Conservation (phyloP, 2,888 invertebrate genomes). For the Spisula solida region DNA sequence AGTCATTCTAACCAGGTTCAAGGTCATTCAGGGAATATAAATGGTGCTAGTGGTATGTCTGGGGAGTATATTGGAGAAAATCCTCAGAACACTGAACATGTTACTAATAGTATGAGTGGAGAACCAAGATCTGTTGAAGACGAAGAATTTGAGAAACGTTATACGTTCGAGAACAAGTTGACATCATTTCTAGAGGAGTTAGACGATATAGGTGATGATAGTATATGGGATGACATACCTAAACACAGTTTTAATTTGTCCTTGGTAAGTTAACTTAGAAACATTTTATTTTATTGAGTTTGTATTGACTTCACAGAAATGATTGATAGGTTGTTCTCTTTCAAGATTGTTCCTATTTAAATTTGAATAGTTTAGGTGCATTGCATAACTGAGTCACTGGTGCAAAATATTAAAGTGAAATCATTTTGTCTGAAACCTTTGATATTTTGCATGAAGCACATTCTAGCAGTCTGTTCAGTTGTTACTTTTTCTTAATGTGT, state of each 20-base stretch:
- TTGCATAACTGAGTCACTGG: too few relatives aligned
- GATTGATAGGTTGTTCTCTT: too few relatives aligned
- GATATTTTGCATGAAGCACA: too few relatives aligned
- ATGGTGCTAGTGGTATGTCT: conserved; percentile 39
- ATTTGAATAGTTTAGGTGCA: too few relatives aligned
- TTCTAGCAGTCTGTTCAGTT: too few relatives aligned
- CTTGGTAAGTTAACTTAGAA: conserved; percentile 52
- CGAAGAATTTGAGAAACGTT: conserved; percentile 45
- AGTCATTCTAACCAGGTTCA: not conserved
- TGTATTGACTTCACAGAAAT: too few relatives aligned
- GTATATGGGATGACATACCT: conserved; percentile 63
- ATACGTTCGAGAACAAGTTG: conserved; percentile 76
- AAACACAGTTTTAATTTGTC: conserved; percentile 35
- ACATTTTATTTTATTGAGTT: too few relatives aligned
- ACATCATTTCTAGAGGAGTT: conserved; percentile 77
- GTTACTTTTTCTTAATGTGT: too few relatives aligned
- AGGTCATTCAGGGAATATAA: not conserved
- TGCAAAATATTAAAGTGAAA: too few relatives aligned
- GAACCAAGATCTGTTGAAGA: not conserved
- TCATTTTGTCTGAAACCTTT: too few relatives aligned
- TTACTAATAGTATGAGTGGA: not conserved
- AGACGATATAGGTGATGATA: conserved; percentile 69
- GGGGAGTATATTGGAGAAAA: not conserved
- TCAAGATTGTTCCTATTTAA: too few relatives aligned
- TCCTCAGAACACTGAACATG: not conserved